Conservation (phyloP, 2,797 vertebrate species). For the Danio choprae region DNA sequence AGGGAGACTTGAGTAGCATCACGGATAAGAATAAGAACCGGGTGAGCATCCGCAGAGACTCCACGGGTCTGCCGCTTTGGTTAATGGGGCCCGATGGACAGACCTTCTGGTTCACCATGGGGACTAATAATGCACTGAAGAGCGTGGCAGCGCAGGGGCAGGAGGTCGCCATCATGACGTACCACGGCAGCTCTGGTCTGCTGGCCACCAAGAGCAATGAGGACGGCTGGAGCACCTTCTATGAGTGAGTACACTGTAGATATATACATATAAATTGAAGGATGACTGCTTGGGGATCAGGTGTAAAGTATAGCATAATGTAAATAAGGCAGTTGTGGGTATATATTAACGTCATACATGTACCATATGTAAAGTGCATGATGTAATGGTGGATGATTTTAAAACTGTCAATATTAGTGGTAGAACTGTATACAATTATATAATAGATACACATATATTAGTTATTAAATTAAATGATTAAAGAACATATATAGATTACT, state of each 20-base stretch:
- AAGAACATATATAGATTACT: no score
- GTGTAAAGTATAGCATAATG: not conserved
- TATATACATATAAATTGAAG: not conserved
- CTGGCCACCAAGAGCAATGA: constrained; percentile 96
- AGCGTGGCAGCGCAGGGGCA: constrained; percentile 92
- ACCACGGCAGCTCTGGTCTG: constrained; percentile 94
- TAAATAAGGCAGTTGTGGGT: not conserved
- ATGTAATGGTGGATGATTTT: no score
- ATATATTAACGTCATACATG: not conserved
- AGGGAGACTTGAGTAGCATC: constrained; percentile 88
- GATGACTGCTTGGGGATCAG: not conserved
- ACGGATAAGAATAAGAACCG: constrained; percentile 94
- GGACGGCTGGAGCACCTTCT: constrained; percentile 98
- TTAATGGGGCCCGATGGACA: constrained; percentile 93
- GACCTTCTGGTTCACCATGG: constrained; percentile 98
- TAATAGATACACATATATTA: no score
- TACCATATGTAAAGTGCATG: no score
- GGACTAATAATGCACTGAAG: constrained; percentile 93
- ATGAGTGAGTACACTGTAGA: constrained; percentile 87
- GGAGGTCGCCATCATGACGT: constrained; percentile 94
- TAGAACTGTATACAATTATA: no score
- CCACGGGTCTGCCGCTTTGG: constrained; percentile 94
- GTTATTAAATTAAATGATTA: no score
- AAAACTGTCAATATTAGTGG: no score
- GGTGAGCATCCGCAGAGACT: constrained; percentile 89